A percentile compares a stretch with the other conserved stretches of the same genome.
Conservation (phyloP, 2,113 vertebrate genomes). For the Agelaius phoeniceus region DNA sequence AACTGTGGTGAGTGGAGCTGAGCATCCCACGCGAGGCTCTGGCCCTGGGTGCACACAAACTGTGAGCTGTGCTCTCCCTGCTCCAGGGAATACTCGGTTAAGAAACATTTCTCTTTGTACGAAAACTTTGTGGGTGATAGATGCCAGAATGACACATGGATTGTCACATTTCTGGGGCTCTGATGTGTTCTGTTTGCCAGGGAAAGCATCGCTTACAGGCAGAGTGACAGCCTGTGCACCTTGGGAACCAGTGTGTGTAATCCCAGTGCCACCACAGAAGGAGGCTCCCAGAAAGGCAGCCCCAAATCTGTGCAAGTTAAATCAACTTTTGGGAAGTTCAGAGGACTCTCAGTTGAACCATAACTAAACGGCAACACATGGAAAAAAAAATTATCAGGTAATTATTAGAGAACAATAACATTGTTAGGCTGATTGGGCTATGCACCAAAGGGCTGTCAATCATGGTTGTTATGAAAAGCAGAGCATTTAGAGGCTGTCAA, state of each 20-base stretch:
- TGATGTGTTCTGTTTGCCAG: not conserved
- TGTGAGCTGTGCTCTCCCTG: not conserved
- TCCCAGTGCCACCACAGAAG: not conserved
- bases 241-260: not conserved
- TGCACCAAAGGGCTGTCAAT: constrained; percentile 33
- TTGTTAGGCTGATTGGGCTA: constrained; percentile 38
- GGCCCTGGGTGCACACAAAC: not conserved
- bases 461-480: constrained; percentile 10
- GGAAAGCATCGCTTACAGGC: not conserved
- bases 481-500: constrained; percentile 30
- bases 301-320: not conserved
- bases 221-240: not conserved
- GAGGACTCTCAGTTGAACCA: not conserved
- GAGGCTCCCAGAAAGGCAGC: not conserved
- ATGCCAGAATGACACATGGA: not conserved
- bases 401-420: constrained; percentile 45
- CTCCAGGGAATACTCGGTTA: not conserved
- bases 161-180: not conserved
- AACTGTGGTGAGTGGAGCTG: not conserved
- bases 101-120: not conserved
- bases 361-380: not conserved
- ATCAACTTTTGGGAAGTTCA: not conserved
- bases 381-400: not conserved
- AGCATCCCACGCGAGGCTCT: not conserved
- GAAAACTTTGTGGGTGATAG: not conserved